These are phyloP conservation scores for Euphydryas editha DNA, from an alignment of 2,888 invertebrate species.

Conservation along the genomic window DNA sequence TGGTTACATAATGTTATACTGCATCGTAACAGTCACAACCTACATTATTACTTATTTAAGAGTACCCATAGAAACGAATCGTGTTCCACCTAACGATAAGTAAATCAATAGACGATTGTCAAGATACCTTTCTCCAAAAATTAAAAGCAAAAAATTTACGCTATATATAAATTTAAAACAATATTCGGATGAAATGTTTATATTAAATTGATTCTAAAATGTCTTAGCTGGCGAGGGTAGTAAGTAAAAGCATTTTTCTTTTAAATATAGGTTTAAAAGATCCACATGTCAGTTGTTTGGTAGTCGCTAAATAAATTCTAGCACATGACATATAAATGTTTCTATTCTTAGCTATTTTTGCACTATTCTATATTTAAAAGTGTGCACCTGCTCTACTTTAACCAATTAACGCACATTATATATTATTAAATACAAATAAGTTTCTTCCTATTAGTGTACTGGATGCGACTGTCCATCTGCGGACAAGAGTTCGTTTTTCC, in stretches of 20 bases:
- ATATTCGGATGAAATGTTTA: neutral
- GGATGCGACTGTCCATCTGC: neutral
- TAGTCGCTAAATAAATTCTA: conserved; percentile 21
- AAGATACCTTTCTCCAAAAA: conserved; percentile 5
- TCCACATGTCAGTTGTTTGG: conserved; percentile 25
- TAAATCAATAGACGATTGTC: conserved; percentile 5
- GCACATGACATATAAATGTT: conserved; percentile 13
- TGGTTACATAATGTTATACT: neutral
- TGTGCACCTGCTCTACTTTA: conserved; percentile 2
- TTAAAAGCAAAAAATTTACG: neutral
- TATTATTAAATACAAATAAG: neutral
- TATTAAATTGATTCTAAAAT: conserved; percentile 13
- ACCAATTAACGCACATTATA: neutral
- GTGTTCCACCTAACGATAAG: conserved; percentile 5
- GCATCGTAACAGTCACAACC: neutral
- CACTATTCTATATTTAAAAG: neutral
- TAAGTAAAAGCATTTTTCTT: conserved; percentile 23
- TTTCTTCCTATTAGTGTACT: neutral
- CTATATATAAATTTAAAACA: neutral
- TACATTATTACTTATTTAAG: neutral
- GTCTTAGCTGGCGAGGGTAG: conserved; percentile 26
- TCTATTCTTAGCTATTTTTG: conserved; percentile 10
- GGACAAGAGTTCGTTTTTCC: too few relatives aligned
- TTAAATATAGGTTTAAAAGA: conserved; percentile 14
- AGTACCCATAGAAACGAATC: conserved; percentile 8